Base-by-base conservation (phyloP, 2,113 vertebrate species). In the Tenrec ecaudatus region DNA sequence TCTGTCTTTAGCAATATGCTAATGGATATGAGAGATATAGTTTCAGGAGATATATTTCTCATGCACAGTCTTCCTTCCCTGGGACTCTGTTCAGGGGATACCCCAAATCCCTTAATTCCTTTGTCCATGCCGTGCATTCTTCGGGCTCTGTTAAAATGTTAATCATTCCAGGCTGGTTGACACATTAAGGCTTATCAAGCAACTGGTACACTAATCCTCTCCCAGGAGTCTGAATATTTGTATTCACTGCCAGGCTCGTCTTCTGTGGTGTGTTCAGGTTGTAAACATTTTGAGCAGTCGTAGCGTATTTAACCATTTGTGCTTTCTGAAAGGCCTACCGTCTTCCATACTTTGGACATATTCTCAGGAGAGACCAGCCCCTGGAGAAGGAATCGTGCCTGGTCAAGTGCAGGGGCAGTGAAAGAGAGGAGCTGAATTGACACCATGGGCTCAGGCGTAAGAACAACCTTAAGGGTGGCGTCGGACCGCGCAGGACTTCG, bases 101-200 rank as follows among this genome's bases (percentile, higher is more conserved):
- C 60, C 82, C 60, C 62, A 80, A 95, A 69, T 68, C 43, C 29
- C n/a, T 16, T 9, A 31, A 57, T 86, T 88, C 33, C 38, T 80
- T 47, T 89, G 58, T n/a, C 19, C 58, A 22, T 82, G 68, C 68
- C n/a, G 17, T 64, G 64, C 88, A 85, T 88, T 90, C 91, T 86
- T 93, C 73, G 47, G 33, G 33, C 57, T 22, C 20, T 43, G 17
- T 95, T 75, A 69, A 82, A 80, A 76, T 9, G 27, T 79, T 79
- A 88, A 69, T 69, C 89, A 58, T 12, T 73, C 31, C 17, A 84
- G 27, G 57, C 25, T 60, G 3, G 58, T 33, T 84, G 69, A 79
- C 43, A 83, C 36, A 57, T 83, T 83, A 85, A 84, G 36, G 62
- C 29, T 95, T 78, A 79, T 69, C 40, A 47, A 77, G n/a, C 60